Evolutionary conservation across 2,888 invertebrate genomes (phyloP).

Genomic region (Mayetiola destructor): DNA sequence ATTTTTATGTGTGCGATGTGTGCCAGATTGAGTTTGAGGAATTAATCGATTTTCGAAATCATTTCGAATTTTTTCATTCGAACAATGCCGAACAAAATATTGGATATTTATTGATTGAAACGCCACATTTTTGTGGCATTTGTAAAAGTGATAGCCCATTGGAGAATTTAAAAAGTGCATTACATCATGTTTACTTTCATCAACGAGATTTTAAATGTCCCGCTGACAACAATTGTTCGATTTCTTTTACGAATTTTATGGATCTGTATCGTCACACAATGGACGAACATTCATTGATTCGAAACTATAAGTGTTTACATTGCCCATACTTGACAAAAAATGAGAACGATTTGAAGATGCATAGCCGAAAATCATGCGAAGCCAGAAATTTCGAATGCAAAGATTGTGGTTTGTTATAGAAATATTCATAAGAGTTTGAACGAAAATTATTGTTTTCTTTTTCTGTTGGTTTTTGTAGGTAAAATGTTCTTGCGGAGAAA

Average conservation of each 20-base stretch:
- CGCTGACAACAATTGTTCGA: background rate
- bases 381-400: background rate
- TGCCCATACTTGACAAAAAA: background rate
- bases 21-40: background rate
- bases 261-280: background rate
- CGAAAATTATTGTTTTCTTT: background rate
- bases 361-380: background rate
- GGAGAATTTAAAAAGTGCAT: background rate
- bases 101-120: background rate
- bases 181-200: constrained; percentile 11
- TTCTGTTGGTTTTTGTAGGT: background rate
- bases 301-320: background rate
- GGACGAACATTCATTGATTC: background rate
- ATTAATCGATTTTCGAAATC: background rate
- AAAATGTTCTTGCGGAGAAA: background rate
- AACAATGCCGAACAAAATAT: background rate
- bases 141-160: background rate
- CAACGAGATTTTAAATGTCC: background rate
- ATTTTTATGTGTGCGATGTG: background rate
- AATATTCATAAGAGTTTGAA: background rate
- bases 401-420: background rate
- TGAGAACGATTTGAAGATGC: background rate
- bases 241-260: background rate
- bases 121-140: background rate
- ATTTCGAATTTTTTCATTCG: background rate